Conservation (phyloP, 2,113 vertebrate species). For the Oophaga pumilio region DNA sequence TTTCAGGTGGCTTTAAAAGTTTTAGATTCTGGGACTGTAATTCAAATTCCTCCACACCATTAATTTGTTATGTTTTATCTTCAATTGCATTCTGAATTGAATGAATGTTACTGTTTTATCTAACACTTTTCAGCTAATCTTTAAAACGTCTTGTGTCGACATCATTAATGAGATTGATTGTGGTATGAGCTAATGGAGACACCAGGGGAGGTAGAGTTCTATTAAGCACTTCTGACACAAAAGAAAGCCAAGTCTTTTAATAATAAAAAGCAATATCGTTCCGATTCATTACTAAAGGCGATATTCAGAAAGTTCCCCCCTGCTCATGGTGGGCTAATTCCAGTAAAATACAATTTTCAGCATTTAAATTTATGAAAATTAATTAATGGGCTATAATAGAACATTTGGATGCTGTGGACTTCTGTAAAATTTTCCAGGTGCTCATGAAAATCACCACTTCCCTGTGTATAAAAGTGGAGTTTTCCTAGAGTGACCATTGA, state of each 20-base stretch:
- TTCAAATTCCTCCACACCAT: slow-evolving; percentile 9
- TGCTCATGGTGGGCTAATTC: background rate
- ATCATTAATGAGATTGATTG: slow-evolving; percentile 49
- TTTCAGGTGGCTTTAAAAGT: background rate
- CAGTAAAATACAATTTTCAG: background rate
- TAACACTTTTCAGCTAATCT: slow-evolving; percentile 34
- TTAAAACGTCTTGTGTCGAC: slow-evolving; percentile 38
- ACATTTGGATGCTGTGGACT: background rate
- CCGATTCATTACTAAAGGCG: background rate
- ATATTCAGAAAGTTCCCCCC: background rate
- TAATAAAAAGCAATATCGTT: slow-evolving; percentile 1
- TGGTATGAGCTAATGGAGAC: slow-evolving; percentile 43
- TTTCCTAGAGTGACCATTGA: background rate
- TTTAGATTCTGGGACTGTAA: background rate
- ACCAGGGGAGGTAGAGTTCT: slow-evolving; percentile 40
- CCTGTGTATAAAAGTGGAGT: background rate
- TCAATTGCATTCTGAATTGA: slow-evolving; percentile 38
- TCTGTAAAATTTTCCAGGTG: background rate
- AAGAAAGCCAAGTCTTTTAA: slow-evolving; percentile 26
- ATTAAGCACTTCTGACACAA: slow-evolving; percentile 35
- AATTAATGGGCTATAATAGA: background rate
- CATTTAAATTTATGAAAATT: background rate
- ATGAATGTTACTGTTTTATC: slow-evolving; percentile 28
- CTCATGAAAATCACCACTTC: background rate
- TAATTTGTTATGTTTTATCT: slow-evolving; percentile 40